Conservation (phyloP, 2,113 vertebrate genomes). For the Tapirus terrestris region DNA sequence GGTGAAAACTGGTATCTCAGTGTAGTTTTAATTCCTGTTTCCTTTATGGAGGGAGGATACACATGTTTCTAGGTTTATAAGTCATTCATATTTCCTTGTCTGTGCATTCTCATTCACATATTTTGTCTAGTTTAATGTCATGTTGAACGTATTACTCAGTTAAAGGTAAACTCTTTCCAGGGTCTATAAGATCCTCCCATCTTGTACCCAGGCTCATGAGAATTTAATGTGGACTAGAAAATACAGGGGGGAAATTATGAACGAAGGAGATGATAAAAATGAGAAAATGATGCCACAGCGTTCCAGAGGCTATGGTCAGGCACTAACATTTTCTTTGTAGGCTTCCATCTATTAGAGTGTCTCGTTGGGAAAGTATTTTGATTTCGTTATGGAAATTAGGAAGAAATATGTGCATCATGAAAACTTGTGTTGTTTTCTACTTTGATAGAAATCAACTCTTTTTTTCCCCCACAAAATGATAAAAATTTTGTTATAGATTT, state of each 20-base stretch:
- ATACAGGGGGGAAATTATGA: not conserved
- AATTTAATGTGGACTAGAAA: not conserved
- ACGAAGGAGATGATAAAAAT: not conserved
- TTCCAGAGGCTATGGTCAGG: not conserved
- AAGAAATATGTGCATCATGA: constrained; percentile 1
- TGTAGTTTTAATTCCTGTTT: not conserved
- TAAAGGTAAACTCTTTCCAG: not conserved
- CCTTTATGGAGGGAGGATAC: not conserved
- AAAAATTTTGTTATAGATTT: not conserved
- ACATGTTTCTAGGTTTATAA: not conserved
- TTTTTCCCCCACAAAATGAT: not conserved
- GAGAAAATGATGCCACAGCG: not conserved
- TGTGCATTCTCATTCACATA: not conserved
- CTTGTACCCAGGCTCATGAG: not conserved
- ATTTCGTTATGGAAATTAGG: not conserved
- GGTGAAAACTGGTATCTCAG: not conserved
- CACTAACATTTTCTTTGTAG: not conserved
- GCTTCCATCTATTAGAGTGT: not conserved
- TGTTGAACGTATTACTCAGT: not conserved
- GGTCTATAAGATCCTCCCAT: not conserved
- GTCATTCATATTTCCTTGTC: not conserved
- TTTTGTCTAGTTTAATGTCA: not conserved
- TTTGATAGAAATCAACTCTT: not conserved
- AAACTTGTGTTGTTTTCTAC: not conserved
- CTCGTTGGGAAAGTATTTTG: not conserved